These are phyloP conservation scores for Poeciliopsis occidentalis DNA, from an alignment of 2,113 vertebrate species.

Conservation along the genomic window DNA sequence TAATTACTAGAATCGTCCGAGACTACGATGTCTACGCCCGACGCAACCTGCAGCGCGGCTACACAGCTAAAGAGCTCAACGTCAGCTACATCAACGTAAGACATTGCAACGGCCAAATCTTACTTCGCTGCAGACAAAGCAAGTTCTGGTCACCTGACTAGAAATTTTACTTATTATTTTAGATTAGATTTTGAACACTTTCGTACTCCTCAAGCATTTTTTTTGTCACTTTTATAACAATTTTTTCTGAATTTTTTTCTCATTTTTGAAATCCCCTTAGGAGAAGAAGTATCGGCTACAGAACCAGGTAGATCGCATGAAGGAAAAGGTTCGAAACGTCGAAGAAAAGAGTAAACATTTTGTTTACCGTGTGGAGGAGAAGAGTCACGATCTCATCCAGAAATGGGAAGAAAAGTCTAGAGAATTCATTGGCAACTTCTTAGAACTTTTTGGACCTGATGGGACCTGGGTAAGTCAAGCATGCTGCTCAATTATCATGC, in stretches of 20 bases:
- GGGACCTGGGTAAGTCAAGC: slow-evolving; percentile 90
- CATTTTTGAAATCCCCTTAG: slow-evolving; percentile 67
- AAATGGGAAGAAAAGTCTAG: slow-evolving; percentile 99
- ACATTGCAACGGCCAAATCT: not conserved
- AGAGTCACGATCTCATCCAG: slow-evolving; percentile 96
- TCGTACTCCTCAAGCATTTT: not conserved
- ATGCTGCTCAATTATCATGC: not conserved
- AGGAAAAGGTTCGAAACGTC: slow-evolving; percentile 94
- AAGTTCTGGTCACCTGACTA: not conserved
- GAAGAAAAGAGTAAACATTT: slow-evolving; percentile 98
- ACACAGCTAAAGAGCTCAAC: slow-evolving; percentile 97
- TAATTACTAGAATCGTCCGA: slow-evolving; percentile 95
- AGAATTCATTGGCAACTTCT: slow-evolving; percentile 97
- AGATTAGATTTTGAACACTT: not conserved
- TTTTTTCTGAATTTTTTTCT: slow-evolving; percentile 2
- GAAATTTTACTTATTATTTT: not conserved
- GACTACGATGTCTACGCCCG: slow-evolving; percentile 97
- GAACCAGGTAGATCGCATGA: slow-evolving; percentile 98
- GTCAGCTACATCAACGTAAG: slow-evolving; percentile 98
- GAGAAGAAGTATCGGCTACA: slow-evolving; percentile 98
- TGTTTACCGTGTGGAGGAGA: slow-evolving; percentile 97
- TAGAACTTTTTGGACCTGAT: slow-evolving; percentile 97
- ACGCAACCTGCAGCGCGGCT: slow-evolving; percentile 95
- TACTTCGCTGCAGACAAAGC: not conserved
- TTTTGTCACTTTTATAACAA: not conserved